phyloP scores from a whole-genome alignment of 2,888 invertebrate species.

The Eristalis tenax region DNA sequence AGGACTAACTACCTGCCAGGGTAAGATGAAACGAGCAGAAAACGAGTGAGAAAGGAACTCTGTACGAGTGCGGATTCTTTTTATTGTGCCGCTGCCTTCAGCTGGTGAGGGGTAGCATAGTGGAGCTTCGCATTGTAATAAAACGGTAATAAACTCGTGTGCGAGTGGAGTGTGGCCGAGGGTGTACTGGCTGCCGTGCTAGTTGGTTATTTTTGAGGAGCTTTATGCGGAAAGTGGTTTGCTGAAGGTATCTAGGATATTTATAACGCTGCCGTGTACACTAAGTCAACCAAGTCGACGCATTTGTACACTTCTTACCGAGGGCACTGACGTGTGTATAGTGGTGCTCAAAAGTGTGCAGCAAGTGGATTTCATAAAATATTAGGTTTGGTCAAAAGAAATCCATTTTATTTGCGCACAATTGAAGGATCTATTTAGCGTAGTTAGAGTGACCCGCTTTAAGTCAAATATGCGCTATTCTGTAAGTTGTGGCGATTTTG shows the following conservation, averaged over 20 bases:
- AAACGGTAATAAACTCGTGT: neutral
- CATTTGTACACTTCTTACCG: too few relatives aligned
- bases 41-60: neutral
- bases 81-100: neutral
- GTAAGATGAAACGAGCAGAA: neutral
- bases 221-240: neutral
- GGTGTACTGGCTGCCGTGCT: neutral
- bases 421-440: too few relatives aligned
- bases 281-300: too few relatives aligned
- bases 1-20: conserved; percentile 49
- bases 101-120: neutral
- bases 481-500: too few relatives aligned
- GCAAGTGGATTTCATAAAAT: too few relatives aligned
- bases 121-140: neutral
- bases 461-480: too few relatives aligned
- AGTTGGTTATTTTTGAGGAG: neutral
- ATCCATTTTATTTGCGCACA: too few relatives aligned
- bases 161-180: neutral
- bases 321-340: too few relatives aligned
- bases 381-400: too few relatives aligned
- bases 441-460: too few relatives aligned
- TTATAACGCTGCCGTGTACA: too few relatives aligned
- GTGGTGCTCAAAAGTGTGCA: too few relatives aligned
- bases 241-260: neutral
- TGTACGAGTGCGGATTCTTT: neutral